Base-by-base conservation (phyloP, 2,113 vertebrate genomes). In the Onychorhynchus coronatus region DNA sequence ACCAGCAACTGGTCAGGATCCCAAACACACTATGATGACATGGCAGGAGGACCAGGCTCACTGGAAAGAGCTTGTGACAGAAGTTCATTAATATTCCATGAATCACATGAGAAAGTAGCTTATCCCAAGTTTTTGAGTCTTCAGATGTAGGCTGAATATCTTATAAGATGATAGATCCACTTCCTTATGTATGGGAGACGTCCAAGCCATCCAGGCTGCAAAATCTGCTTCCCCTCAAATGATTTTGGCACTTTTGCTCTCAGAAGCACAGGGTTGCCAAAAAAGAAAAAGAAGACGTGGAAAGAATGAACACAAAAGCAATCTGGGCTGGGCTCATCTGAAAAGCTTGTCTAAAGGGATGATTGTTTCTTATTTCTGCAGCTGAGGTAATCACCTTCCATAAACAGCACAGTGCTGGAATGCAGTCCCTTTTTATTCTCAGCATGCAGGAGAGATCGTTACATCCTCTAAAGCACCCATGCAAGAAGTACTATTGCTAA, bases 181-280 rank as follows among this genome's bases (percentile, higher is more conserved):
- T 81, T 94, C 59, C 67, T 84, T 56, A 88, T 46, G 61, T 73
- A 96, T 90, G 88, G 83, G 95, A 96, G 56, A 83, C 56, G 77
- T 94, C 52, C 92, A 95, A 91, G 44, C 47, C 85, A 88, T 74
- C 56, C 35, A 90, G 61, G 85, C 68, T 93, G 76, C 47, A 95
- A 93, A 94, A 95, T 86, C 96, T 96, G 93, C 75, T 94, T 96
- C 75, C 71, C 65, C 75, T 94, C 85, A 88, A 83, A 85, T 74
- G 56, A 89, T 95, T 95, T 92, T 94, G 92, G 95, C 96, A 94
- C 82, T 92, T 96, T 83, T 80, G 68, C 59, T 95, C 93, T 79
- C 68, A 85, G 79, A 95, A 96, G 83, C 18, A 18, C 6, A 63
- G 47, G 17, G 37, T 23, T 94, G 88, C 92, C 92, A 96, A 78